These are phyloP conservation scores for Bombus affinis DNA, from an alignment of 1,140 invertebrate species.

Conservation along the genomic window DNA sequence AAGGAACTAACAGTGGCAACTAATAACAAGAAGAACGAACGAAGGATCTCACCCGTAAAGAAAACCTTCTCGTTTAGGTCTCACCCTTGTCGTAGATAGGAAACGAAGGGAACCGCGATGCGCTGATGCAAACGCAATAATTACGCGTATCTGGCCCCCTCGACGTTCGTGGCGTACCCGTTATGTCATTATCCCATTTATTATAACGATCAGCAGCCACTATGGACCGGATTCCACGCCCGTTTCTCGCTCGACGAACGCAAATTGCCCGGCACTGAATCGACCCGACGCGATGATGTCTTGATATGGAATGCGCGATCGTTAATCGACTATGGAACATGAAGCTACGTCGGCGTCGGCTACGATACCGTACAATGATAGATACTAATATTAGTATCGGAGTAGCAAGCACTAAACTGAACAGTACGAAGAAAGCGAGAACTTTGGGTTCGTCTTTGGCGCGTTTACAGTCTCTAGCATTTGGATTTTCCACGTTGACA, in stretches of 20 bases:
- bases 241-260: slow-evolving; percentile 72
- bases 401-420: too few relatives aligned
- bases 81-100: background rate
- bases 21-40: too few relatives aligned
- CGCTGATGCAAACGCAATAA: slow-evolving; percentile 61
- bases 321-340: slow-evolving; percentile 77
- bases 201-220: slow-evolving; percentile 72
- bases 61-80: background rate
- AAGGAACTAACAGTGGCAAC: too few relatives aligned
- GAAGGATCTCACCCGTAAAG: too few relatives aligned
- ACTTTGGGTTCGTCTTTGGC: too few relatives aligned
- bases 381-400: background rate
- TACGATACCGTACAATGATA: too few relatives aligned
- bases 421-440: too few relatives aligned
- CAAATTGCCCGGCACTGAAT: slow-evolving; percentile 69
- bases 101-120: slow-evolving; percentile 13
- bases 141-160: slow-evolving; percentile 64
- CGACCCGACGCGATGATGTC: slow-evolving; percentile 72
- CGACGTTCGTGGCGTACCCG: slow-evolving; percentile 61
- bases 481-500: too few relatives aligned
- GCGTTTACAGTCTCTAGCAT: too few relatives aligned
- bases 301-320: slow-evolving; percentile 74
- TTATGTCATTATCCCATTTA: slow-evolving; percentile 76
- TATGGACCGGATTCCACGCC: slow-evolving; percentile 72
- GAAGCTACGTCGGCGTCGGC: background rate